Conservation (phyloP, 2,113 vertebrate genomes). For the Agapornis roseicollis region DNA sequence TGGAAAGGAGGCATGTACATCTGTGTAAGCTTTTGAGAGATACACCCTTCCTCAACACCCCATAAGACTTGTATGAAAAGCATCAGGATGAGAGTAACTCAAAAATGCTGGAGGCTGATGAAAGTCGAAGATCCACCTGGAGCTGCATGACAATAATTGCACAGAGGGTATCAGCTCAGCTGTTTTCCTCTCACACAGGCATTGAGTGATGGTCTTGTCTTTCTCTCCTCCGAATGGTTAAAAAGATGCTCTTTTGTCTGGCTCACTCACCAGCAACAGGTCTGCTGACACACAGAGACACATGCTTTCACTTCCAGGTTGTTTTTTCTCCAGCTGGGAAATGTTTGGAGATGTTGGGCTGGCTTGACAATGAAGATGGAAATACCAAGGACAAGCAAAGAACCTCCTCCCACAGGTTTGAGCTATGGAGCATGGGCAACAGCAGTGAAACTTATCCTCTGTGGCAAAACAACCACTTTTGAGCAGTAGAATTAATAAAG, state of each 20-base stretch:
- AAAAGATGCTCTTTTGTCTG: neutral
- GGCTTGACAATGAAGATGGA: neutral
- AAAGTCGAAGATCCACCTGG: conserved; percentile 14
- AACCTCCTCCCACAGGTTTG: neutral
- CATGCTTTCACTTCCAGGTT: neutral
- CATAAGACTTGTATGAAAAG: neutral
- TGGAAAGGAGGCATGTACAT: neutral
- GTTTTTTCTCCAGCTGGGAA: neutral
- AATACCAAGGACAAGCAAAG: neutral
- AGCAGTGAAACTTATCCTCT: neutral
- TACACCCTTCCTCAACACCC: neutral
- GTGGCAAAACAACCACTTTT: neutral
- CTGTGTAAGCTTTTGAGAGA: neutral
- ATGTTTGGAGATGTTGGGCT: neutral
- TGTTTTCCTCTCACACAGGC: neutral
- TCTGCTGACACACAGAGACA: neutral
- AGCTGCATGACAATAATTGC: neutral
- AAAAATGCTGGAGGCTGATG: neutral
- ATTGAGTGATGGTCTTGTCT: neutral
- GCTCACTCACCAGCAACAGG: neutral
- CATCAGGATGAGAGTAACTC: neutral
- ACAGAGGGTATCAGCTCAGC: neutral
- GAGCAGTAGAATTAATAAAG: neutral
- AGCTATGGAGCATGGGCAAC: neutral
- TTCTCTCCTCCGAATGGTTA: neutral